Conservation (phyloP, 2,113 vertebrate species). For the Phocoena sinus region DNA sequence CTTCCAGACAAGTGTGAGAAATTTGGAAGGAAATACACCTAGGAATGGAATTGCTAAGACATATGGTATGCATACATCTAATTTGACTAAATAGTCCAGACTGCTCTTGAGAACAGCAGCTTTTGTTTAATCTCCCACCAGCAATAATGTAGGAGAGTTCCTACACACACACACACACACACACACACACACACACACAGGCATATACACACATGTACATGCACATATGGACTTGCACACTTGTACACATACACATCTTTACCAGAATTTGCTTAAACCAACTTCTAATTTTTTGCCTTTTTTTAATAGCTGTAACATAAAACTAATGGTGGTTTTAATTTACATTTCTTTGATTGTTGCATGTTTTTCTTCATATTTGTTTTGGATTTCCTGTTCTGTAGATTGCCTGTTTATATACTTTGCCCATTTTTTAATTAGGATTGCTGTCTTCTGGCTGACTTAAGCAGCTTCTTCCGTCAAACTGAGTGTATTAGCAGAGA, state of each 20-base stretch:
- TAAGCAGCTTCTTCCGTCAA: not conserved
- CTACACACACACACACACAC: not conserved
- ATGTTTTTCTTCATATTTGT: not conserved
- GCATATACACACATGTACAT: fast-evolving
- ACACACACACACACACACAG: not conserved
- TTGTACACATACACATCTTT: not conserved
- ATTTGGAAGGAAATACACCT: not conserved
- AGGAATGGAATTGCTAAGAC: not conserved
- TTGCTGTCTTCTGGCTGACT: not conserved
- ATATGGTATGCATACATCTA: not conserved
- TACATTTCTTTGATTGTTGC: not conserved
- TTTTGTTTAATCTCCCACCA: not conserved
- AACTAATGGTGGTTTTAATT: not conserved
- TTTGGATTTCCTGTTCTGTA: not conserved
- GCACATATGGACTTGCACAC: not conserved
- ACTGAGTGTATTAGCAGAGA: not conserved
- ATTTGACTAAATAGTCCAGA: not conserved
- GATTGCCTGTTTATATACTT: not conserved
- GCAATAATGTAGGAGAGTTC: not conserved
- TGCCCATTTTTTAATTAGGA: not conserved
- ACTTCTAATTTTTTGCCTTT: not conserved
- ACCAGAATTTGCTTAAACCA: not conserved
- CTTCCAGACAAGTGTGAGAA: not conserved
- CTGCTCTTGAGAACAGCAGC: not conserved
- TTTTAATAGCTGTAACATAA: not conserved